Percentiles rank a stretch among this genome's conserved stretches.
Conservation (phyloP, 1,140 invertebrate species). For the Epicauta chinensis region DNA sequence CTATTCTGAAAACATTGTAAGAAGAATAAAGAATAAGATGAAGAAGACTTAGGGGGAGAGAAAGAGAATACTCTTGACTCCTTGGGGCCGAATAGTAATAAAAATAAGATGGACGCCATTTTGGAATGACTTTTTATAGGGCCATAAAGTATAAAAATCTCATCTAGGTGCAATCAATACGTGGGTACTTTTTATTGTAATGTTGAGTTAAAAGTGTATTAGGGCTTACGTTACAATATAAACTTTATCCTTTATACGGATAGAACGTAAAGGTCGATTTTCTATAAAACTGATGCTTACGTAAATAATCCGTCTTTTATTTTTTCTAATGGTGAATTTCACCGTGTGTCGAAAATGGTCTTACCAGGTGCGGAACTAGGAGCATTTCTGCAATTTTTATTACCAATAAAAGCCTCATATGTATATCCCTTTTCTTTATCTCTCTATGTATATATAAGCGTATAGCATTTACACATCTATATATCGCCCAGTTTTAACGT, state of each 20-base stretch:
- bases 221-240: slow-evolving; percentile 13
- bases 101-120: slow-evolving; percentile 29
- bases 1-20: too few relatives aligned
- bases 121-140: slow-evolving; percentile 28
- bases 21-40: too few relatives aligned
- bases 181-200: slow-evolving; percentile 24
- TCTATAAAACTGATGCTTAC: slow-evolving; percentile 9
- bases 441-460: too few relatives aligned
- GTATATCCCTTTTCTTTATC: neutral
- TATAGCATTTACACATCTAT: slow-evolving; percentile 6
- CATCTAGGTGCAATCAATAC: slow-evolving; percentile 27
- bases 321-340: slow-evolving; percentile 22
- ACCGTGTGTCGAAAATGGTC: slow-evolving; percentile 23
- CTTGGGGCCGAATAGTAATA: slow-evolving; percentile 11
- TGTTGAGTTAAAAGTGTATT: slow-evolving; percentile 29
- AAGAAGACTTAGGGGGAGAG: neutral
- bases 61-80: neutral
- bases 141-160: slow-evolving; percentile 30
- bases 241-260: slow-evolving; percentile 15
- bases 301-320: slow-evolving; percentile 26
- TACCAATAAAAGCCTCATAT: slow-evolving; percentile 12
- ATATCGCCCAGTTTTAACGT: neutral
- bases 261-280: slow-evolving; percentile 18
- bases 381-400: slow-evolving; percentile 16
- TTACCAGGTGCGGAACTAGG: slow-evolving; percentile 17